Percentiles rank a stretch among this genome's conserved stretches.
phyloP scores from a whole-genome alignment of 2,113 vertebrate species.

The Alethe castanea region DNA sequence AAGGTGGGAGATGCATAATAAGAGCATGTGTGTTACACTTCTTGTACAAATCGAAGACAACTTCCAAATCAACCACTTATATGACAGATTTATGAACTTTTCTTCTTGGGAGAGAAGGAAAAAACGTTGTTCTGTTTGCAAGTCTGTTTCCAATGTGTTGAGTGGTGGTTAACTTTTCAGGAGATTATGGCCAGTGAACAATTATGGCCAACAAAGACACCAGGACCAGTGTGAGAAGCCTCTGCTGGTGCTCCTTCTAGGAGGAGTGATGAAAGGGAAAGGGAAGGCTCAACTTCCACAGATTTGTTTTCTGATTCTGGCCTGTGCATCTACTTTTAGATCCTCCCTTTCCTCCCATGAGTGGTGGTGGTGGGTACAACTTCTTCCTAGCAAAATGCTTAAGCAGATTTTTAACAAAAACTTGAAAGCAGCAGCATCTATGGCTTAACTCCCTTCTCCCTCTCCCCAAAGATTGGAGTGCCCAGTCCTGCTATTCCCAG shows the following conservation, averaged over 20 bases:
- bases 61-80: neutral
- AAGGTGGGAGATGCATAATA: neutral
- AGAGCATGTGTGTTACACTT: rapidly evolving
- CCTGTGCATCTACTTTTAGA: neutral
- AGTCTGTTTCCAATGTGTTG: neutral
- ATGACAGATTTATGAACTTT: neutral
- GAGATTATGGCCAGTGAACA: neutral
- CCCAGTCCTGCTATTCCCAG: neutral
- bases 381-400: neutral
- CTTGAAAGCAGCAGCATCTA: neutral
- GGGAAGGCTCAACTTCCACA: neutral
- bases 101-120: neutral
- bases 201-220: rapidly evolving
- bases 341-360: neutral
- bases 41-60: neutral
- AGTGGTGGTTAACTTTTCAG: neutral
- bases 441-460: neutral
- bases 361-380: neutral
- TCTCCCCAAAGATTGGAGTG: neutral
- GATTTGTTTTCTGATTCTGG: neutral
- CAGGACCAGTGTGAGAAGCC: neutral
- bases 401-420: neutral
- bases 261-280: neutral
- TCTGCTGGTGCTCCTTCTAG: neutral
- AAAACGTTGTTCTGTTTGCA: neutral